A percentile compares a stretch with the other conserved stretches of the same genome.
Conservation (phyloP, 2,113 vertebrate species). For the Bufo bufo region DNA sequence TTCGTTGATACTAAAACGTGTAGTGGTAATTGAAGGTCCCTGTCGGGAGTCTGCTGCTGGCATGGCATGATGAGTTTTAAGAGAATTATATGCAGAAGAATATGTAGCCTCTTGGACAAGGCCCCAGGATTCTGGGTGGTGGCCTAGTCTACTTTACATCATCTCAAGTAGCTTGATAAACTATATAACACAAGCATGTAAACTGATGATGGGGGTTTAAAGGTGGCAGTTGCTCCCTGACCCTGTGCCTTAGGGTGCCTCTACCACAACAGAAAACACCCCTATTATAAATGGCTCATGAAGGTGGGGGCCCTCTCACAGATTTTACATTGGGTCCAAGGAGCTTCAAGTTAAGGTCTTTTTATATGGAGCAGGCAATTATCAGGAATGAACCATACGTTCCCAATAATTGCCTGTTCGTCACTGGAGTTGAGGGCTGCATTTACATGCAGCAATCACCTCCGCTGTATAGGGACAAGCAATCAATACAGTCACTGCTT, state of each 20-base stretch:
- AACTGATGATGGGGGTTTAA: neutral
- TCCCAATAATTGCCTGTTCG: too few relatives aligned
- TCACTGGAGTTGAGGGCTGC: too few relatives aligned
- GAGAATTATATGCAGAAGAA: neutral
- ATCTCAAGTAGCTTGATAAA: too few relatives aligned
- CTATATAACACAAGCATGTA: too few relatives aligned
- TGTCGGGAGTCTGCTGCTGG: too few relatives aligned
- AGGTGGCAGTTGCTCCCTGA: neutral
- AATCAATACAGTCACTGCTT: too few relatives aligned
- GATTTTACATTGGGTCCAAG: neutral
- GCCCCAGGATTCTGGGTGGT: neutral
- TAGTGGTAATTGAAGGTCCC: neutral
- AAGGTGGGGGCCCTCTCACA: neutral
- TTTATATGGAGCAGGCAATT: too few relatives aligned
- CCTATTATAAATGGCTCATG: neutral
- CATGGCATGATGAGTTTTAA: neutral
- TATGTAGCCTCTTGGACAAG: neutral
- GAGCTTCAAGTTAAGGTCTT: neutral
- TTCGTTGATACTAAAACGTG: neutral
- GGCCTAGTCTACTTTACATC: neutral
- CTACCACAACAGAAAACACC: too few relatives aligned
- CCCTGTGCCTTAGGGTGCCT: neutral
- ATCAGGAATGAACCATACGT: too few relatives aligned
- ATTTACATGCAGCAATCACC: too few relatives aligned
- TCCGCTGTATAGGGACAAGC: too few relatives aligned